These are phyloP conservation scores for Aphelocoma californica DNA, from an alignment of 2,797 vertebrate genomes.

Conservation along the genomic window DNA sequence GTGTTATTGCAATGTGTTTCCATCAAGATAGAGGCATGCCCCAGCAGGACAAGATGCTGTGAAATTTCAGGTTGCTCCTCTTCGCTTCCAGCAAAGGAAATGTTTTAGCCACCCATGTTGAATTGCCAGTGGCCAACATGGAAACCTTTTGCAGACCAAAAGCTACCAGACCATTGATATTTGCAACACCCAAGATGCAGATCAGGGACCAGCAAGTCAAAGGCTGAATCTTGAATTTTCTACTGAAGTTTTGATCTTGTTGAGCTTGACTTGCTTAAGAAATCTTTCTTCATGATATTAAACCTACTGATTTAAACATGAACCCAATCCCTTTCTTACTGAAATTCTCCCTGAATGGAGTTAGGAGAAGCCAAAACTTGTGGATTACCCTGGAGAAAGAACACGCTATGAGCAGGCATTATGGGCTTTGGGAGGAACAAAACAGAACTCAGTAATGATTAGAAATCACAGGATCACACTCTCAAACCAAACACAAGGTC, in stretches of 20 bases:
- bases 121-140: not conserved
- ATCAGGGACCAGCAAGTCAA: not conserved
- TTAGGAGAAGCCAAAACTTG: not conserved
- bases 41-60: conserved; percentile 29
- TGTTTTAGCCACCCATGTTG: conserved; percentile 49
- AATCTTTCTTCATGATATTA: not conserved
- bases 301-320: not conserved
- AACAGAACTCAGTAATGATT: not conserved
- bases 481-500: not conserved
- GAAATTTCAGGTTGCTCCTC: conserved; percentile 29
- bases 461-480: not conserved
- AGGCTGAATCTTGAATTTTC: not conserved
- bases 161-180: not conserved
- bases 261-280: not conserved
- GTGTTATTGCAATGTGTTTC: conserved; percentile 14
- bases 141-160: not conserved
- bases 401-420: not conserved
- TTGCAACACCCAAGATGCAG: not conserved
- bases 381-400: not conserved
- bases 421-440: not conserved
- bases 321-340: not conserved
- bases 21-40: conserved; percentile 32
- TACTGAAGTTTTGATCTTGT: not conserved
- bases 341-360: conserved; percentile 2
- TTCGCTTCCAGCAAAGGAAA: conserved; percentile 38